Conservation (phyloP, 2,888 invertebrate species). For the Emmelina monodactyla region DNA sequence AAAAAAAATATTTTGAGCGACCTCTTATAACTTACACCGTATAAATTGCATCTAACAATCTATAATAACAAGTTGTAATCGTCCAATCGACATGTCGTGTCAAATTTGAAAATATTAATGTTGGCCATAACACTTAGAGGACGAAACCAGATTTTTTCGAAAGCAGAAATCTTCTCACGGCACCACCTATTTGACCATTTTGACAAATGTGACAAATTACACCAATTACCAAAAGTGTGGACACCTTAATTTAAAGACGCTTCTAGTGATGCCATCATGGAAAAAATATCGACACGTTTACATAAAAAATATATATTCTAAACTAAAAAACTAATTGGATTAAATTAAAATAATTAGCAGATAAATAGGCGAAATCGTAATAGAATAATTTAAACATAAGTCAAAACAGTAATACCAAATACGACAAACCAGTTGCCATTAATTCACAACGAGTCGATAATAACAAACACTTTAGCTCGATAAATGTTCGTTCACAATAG, state of each 20-base stretch:
- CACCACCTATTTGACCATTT: too few relatives aligned
- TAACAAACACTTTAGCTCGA: conserved; percentile 36
- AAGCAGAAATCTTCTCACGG: conserved; percentile 26
- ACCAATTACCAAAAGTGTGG: conserved; percentile 15
- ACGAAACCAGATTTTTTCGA: conserved; percentile 17
- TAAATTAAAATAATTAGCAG: too few relatives aligned
- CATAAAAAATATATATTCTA: too few relatives aligned
- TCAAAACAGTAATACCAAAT: too few relatives aligned
- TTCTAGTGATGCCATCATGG: too few relatives aligned
- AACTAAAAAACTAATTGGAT: too few relatives aligned
- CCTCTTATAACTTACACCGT: conserved; percentile 21
- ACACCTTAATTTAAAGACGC: too few relatives aligned
- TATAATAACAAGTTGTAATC: conserved; percentile 40
- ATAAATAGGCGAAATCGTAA: too few relatives aligned
- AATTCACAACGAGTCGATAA: conserved; percentile 20
- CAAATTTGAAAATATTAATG: conserved; percentile 44
- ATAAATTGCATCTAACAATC: conserved; percentile 31
- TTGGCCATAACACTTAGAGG: conserved; percentile 39
- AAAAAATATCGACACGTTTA: too few relatives aligned
- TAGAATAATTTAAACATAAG: too few relatives aligned
- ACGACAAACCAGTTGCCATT: conserved; percentile 13
- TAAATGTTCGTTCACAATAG: conserved; percentile 31
- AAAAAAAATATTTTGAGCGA: too few relatives aligned
- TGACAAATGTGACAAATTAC: conserved; percentile 50
- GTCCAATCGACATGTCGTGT: conserved; percentile 36